Conservation (phyloP, 2,113 vertebrate species). For the Megaleporinus macrocephalus region DNA sequence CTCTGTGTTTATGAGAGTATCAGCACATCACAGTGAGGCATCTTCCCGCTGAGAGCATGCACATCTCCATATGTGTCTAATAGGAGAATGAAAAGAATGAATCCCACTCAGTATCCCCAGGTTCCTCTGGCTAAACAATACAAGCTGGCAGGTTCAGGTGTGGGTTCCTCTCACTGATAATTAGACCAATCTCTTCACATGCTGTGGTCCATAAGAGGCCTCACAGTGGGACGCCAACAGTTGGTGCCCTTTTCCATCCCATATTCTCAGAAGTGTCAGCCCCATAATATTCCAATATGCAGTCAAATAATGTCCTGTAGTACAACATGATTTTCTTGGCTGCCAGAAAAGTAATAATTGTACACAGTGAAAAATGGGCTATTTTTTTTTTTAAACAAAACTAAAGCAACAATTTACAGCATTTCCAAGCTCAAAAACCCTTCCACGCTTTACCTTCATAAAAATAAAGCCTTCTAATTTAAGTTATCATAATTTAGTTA, state of each 20-base stretch:
- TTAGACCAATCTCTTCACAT: conserved; percentile 42
- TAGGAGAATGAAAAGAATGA: not conserved
- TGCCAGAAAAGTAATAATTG: not conserved
- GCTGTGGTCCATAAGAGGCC: not conserved
- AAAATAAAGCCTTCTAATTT: too few species aligned
- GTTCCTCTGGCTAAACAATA: conserved; percentile 50
- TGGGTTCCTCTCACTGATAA: conserved; percentile 52
- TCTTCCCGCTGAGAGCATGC: not conserved
- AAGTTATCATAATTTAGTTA: too few species aligned
- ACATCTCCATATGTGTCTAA: conserved; percentile 16
- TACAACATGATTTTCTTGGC: not conserved
- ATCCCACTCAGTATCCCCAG: conserved; percentile 29
- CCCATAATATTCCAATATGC: conserved; percentile 22
- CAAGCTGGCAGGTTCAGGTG: conserved; percentile 57
- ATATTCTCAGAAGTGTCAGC: not conserved
- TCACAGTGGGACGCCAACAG: not conserved
- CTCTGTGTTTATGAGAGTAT: not conserved
- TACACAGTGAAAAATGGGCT: not conserved
- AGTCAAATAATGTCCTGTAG: conserved; percentile 1
- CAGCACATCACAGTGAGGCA: not conserved
- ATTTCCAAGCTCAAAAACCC: too few species aligned
- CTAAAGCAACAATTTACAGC: too few species aligned
- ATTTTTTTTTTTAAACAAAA: too few species aligned
- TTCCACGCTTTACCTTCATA: too few species aligned
- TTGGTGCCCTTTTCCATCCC: conserved; percentile 18